Evolutionary conservation across 1,140 invertebrate species (phyloP).

Genomic region (Pygmarrhopalites habei): DNA sequence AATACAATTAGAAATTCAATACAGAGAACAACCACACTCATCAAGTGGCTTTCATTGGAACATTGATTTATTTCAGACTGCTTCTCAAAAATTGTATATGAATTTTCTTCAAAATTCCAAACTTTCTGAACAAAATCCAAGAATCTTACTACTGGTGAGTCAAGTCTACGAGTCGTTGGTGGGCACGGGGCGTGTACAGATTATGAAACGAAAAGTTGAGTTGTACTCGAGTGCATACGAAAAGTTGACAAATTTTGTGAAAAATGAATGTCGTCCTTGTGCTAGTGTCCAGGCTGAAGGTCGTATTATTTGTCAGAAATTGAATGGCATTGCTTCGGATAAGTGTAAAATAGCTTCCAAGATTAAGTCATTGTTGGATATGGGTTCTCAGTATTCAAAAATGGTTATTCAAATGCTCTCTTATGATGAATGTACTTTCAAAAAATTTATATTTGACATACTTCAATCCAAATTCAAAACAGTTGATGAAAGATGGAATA

Average conservation of each 20-base stretch:
- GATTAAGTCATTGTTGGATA: background rate
- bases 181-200: background rate
- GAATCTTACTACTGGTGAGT: background rate
- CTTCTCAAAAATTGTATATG: background rate
- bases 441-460: background rate
- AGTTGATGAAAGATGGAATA: background rate
- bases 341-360: background rate
- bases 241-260: background rate
- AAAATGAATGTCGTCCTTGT: background rate
- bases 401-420: background rate
- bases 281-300: background rate
- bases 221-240: background rate
- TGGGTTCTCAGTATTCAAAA: background rate
- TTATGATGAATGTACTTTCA: background rate
- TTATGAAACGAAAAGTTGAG: background rate
- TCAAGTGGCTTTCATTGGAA: background rate
- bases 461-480: background rate
- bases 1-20: background rate
- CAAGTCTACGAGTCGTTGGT: background rate
- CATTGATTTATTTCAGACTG: background rate
- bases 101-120: slow-evolving; percentile 12
- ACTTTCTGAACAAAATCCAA: too few relatives aligned
- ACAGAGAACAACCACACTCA: background rate
- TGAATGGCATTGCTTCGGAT: background rate
- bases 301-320: background rate